A percentile compares a stretch with the other conserved stretches of the same genome.
Evolutionary conservation across 2,113 vertebrate genomes (phyloP).

Genomic region (Symphodus melops): DNA sequence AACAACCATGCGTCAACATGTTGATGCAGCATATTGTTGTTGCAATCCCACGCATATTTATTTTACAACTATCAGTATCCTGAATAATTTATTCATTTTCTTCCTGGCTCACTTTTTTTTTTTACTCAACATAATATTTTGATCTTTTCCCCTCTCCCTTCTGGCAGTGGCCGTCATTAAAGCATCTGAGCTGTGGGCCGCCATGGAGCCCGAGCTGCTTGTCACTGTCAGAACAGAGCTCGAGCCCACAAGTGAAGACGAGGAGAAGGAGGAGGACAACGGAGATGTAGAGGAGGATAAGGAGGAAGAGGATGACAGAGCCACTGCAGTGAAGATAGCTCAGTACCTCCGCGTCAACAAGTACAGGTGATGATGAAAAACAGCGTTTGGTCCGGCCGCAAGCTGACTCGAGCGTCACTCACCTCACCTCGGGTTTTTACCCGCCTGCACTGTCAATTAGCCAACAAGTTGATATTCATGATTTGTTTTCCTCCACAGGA

Average conservation of each 20-base stretch:
- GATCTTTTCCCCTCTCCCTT: not conserved
- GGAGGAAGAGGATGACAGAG: slow-evolving; percentile 74
- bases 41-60: too few relatives aligned
- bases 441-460: slow-evolving; percentile 10
- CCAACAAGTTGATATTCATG: not conserved
- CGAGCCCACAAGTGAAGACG: slow-evolving; percentile 62
- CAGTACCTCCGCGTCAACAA: slow-evolving; percentile 88
- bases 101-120: not conserved
- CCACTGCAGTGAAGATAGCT: slow-evolving; percentile 81
- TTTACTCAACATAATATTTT: slow-evolving; percentile 8
- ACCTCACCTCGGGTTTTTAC: not conserved
- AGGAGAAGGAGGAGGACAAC: slow-evolving; percentile 24
- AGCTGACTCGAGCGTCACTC: slow-evolving; percentile 9
- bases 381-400: slow-evolving; percentile 1
- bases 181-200: slow-evolving; percentile 92
- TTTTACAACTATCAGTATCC: too few relatives aligned
- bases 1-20: too few relatives aligned
- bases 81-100: not conserved
- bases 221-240: slow-evolving; percentile 82
- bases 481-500: slow-evolving; percentile 74
- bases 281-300: slow-evolving; percentile 36
- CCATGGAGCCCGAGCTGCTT: slow-evolving; percentile 92
- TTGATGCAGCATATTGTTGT: too few relatives aligned
- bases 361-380: slow-evolving; percentile 86
- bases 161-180: slow-evolving; percentile 79